phyloP scores from a whole-genome alignment of 2,113 vertebrate genomes.

The Mustela nigripes region DNA sequence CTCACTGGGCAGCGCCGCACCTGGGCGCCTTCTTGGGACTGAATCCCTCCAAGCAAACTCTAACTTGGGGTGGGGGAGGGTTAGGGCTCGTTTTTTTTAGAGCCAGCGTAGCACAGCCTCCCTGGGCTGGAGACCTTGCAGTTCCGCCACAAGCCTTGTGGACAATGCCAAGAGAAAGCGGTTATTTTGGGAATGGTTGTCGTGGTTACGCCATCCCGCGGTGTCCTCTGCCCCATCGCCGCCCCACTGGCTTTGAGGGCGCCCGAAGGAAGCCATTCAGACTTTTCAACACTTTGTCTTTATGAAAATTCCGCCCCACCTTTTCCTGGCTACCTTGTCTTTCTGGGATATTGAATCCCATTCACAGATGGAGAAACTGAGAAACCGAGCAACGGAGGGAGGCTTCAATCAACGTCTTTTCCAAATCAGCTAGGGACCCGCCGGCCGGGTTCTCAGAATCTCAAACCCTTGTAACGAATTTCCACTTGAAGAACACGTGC shows the following conservation, averaged over 20 bases:
- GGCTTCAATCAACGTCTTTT: no score
- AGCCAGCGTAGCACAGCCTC: not conserved
- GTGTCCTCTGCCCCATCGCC: no score
- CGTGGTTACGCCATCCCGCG: not conserved
- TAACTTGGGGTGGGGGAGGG: fast-evolving
- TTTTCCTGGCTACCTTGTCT: not conserved
- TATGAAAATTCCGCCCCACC: not conserved
- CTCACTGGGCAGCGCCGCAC: not conserved
- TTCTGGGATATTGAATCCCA: not conserved
- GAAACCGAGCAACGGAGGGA: not conserved
- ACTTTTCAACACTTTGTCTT: not conserved
- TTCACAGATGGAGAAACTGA: constrained; percentile 70
- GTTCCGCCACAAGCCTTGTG: fast-evolving
- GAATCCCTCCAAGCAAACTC: not conserved
- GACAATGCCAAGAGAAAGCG: not conserved
- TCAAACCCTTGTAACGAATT: not conserved
- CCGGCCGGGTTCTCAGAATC: not conserved
- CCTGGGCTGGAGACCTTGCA: not conserved
- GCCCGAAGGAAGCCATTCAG: not conserved
- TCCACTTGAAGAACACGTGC: not conserved
- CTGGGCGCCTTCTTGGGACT: not conserved
- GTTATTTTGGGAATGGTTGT: not conserved
- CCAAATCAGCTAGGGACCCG: not conserved
- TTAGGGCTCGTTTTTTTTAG: fast-evolving
- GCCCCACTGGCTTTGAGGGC: not conserved